phyloP scores from a whole-genome alignment of 2,888 invertebrate species.

The Brachyptera putata region DNA sequence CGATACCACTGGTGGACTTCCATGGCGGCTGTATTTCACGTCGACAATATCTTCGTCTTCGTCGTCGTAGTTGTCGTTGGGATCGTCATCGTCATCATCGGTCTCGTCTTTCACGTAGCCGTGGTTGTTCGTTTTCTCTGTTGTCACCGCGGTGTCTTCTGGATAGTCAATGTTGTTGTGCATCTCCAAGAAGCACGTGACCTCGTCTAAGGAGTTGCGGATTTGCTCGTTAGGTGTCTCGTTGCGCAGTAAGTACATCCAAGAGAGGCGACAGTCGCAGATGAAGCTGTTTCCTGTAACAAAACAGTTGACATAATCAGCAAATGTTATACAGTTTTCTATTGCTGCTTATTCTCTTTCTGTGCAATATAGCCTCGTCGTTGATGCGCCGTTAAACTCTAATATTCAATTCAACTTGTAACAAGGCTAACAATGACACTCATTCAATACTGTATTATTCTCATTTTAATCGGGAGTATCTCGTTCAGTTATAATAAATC shows the following conservation, averaged over 20 bases:
- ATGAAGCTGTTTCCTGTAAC: constrained; percentile 75
- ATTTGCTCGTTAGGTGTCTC: constrained; percentile 69
- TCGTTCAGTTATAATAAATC: no score
- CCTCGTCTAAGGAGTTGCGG: constrained; percentile 62
- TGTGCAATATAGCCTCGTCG: no score
- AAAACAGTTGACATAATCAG: no score
- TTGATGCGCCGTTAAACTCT: no score
- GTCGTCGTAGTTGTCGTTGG: constrained; percentile 34
- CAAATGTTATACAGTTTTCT: no score
- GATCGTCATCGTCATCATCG: constrained; percentile 33
- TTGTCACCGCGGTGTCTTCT: constrained; percentile 19
- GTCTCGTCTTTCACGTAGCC: constrained; percentile 28
- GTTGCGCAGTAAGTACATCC: constrained; percentile 71
- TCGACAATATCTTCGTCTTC: constrained; percentile 37
- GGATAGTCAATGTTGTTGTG: background rate
- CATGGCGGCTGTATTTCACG: constrained; percentile 31
- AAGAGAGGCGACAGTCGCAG: constrained; percentile 77
- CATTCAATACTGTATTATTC: no score
- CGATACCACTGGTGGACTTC: background rate
- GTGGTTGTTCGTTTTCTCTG: constrained; percentile 24
- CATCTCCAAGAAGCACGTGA: constrained; percentile 64
- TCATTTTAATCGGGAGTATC: no score
- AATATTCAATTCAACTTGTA: no score
- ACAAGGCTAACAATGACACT: no score
- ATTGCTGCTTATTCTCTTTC: no score